These are phyloP conservation scores for Graptemys geographica DNA, from an alignment of 2,797 vertebrate genomes.

Conservation along the genomic window DNA sequence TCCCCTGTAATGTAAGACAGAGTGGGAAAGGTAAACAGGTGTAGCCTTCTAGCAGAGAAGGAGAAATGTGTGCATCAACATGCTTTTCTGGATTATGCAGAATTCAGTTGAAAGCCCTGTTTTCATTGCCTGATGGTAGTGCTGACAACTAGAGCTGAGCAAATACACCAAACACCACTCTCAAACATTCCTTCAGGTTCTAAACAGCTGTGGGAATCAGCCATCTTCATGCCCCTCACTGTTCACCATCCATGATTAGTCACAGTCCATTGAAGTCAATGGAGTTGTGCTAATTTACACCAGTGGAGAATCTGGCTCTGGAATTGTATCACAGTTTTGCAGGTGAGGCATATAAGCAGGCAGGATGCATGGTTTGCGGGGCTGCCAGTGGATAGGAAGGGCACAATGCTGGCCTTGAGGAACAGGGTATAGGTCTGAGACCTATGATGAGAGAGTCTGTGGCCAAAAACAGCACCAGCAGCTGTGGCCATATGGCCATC, in stretches of 20 bases:
- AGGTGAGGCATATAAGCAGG: neutral
- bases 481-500: slow-evolving; percentile 50
- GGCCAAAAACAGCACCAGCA: slow-evolving; percentile 59
- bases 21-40: too few species aligned
- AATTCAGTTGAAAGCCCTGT: neutral
- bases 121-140: neutral
- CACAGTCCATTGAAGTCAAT: neutral
- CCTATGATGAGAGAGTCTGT: neutral
- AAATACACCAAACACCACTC: neutral
- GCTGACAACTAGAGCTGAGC: neutral
- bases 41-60: too few species aligned
- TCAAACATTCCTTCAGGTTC: neutral
- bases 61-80: neutral
- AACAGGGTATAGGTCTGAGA: neutral
- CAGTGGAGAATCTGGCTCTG: neutral
- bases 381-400: neutral
- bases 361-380: neutral
- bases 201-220: neutral
- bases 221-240: neutral
- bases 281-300: neutral
- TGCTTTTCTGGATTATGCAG: neutral
- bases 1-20: neutral
- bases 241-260: neutral
- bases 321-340: neutral
- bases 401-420: neutral